phyloP scores from a whole-genome alignment of 2,113 vertebrate genomes.

The Balaeniceps rex region DNA sequence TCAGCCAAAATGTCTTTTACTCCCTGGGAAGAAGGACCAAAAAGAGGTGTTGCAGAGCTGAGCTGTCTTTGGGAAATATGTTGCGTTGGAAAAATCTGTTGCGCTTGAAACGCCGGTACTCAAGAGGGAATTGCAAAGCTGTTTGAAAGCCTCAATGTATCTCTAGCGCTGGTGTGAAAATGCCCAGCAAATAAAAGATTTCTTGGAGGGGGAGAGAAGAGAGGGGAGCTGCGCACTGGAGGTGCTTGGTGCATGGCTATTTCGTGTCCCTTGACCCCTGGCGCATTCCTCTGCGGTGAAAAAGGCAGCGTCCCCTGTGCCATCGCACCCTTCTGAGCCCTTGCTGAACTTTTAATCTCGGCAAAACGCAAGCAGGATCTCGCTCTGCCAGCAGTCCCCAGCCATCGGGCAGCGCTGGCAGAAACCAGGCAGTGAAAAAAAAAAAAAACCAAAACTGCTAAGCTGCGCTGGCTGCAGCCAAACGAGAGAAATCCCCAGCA shows the following conservation, averaged over 20 bases:
- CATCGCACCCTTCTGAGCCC: rapidly evolving
- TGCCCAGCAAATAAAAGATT: background rate
- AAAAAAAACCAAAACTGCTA: too few species aligned
- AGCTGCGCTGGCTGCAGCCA: background rate
- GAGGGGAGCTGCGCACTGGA: rapidly evolving
- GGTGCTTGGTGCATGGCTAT: rapidly evolving
- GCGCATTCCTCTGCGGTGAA: background rate
- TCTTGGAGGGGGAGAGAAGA: background rate
- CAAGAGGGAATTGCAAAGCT: background rate
- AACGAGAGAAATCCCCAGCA: background rate
- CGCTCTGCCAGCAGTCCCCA: background rate
- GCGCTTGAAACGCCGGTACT: background rate
- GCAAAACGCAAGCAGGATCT: background rate
- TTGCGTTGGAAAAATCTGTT: background rate
- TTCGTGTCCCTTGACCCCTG: background rate
- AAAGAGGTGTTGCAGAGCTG: background rate
- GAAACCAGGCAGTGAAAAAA: background rate
- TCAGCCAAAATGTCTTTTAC: background rate
- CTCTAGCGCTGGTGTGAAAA: background rate
- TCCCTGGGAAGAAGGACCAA: background rate
- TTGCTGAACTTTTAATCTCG: background rate
- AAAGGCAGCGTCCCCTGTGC: background rate
- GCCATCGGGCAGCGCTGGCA: background rate
- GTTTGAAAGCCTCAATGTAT: too few species aligned
- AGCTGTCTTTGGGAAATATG: background rate